phyloP scores from a whole-genome alignment of 2,888 invertebrate species.

The Sphaerophoria taeniata region DNA sequence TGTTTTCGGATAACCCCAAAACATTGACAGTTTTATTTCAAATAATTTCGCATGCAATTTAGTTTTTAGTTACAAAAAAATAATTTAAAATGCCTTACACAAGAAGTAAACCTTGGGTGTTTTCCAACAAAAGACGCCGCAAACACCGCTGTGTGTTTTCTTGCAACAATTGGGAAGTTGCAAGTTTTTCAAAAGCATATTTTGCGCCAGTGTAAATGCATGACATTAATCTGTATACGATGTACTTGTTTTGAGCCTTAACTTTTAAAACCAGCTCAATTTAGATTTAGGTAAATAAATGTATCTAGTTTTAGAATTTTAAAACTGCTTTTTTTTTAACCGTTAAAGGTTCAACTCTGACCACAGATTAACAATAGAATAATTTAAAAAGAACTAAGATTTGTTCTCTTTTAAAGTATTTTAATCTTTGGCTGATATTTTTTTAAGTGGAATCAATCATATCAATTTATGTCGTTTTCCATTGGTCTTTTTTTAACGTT shows the following conservation, averaged over 20 bases:
- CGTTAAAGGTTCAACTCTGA: too few species aligned
- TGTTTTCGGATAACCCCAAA: constrained; percentile 78
- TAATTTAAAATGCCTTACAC: background rate
- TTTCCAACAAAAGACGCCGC: background rate
- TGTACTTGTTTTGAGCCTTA: constrained; percentile 18
- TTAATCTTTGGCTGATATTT: too few species aligned
- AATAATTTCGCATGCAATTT: constrained; percentile 24
- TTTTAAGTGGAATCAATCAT: too few species aligned
- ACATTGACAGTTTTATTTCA: background rate
- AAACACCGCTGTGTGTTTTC: background rate
- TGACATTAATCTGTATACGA: constrained; percentile 17
- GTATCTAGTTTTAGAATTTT: constrained; percentile 19
- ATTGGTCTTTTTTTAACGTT: too few species aligned
- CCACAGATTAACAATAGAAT: too few species aligned
- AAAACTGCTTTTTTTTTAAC: background rate
- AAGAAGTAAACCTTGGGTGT: constrained; percentile 2
- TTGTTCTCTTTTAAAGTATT: too few species aligned
- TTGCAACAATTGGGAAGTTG: constrained; percentile 9
- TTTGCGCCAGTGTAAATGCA: constrained; percentile 24
- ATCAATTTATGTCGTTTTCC: too few species aligned
- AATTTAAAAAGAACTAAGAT: too few species aligned
- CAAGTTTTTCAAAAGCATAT: constrained; percentile 8
- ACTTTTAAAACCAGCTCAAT: background rate
- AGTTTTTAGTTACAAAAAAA: constrained; percentile 25
- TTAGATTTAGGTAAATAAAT: constrained; percentile 25